phyloP scores from a whole-genome alignment of 2,797 vertebrate species.

The Sebastiscus albofasciatus region DNA sequence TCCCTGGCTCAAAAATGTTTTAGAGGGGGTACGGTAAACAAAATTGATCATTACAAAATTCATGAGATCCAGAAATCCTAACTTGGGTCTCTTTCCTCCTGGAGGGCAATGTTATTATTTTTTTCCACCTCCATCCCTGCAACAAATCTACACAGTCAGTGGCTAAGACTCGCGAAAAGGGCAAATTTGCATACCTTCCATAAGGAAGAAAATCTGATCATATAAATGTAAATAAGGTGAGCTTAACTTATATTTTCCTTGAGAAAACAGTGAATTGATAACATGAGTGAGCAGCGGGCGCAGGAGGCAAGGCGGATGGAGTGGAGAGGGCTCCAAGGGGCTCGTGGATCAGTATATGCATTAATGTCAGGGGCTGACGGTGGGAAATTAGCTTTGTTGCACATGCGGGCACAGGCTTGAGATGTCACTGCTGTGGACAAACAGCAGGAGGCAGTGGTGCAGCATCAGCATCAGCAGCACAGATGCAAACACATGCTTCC shows the following conservation, averaged over 20 bases:
- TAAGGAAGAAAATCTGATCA: constrained; percentile 83
- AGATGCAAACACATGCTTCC: constrained; percentile 1
- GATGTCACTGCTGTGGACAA: constrained; percentile 27
- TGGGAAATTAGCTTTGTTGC: constrained; percentile 29
- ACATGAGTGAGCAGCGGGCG: constrained; percentile 49
- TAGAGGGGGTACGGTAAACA: constrained; percentile 61
- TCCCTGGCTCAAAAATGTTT: constrained; percentile 57
- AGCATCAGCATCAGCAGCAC: constrained; percentile 36
- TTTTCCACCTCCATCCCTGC: constrained; percentile 18
- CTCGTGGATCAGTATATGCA: constrained; percentile 61
- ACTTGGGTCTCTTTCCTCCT: constrained; percentile 73
- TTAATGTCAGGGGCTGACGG: constrained; percentile 54
- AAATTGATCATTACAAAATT: constrained; percentile 83
- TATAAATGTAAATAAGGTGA: constrained; percentile 88
- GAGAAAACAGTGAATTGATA: constrained; percentile 78
- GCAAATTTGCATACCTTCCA: constrained; percentile 84
- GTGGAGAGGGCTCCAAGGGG: constrained; percentile 56
- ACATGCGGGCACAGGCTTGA: background rate
- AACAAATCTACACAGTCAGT: constrained; percentile 71
- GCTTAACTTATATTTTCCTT: constrained; percentile 81
- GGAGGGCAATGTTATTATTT: constrained; percentile 77
- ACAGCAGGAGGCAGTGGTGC: constrained; percentile 75
- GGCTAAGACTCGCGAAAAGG: constrained; percentile 78
- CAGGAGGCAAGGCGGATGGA: constrained; percentile 46
- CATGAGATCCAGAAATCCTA: constrained; percentile 78